Base-by-base conservation (phyloP, 2,797 vertebrate genomes). In the Prunella strophiata region DNA sequence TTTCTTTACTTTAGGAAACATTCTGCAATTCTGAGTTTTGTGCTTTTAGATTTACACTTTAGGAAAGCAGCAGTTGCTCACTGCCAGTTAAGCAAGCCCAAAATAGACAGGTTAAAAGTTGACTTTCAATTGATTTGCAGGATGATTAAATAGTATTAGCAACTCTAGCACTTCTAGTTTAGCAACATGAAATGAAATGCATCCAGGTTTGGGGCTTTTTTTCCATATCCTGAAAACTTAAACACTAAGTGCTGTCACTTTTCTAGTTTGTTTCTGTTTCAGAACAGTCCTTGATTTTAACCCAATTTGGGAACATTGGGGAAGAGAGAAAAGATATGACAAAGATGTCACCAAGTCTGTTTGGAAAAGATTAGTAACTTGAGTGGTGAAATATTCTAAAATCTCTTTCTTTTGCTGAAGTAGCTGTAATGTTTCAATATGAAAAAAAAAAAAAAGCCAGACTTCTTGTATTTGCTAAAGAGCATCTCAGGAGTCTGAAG, bases 171-270 rank as follows among this genome's bases (percentile, higher is more conserved):
- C 15, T 57, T 52, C 15, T 68, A 16, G 55, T 54, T 80, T 27
- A 67, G 32, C 23, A 59, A 73, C 14, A 36, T 2, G 4, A 40
- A 84, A 61, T 62, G 32, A 91, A 75, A 50, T 23, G 6, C 11
- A 55, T 50, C 36, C 17, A 43, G 13, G 4, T 30, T n/a, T 58
- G 43, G 5, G 5, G 1, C 0, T 1, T 34, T 54, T 72, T 42
- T 42, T 25, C 23, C 25, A 51, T 23, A 62, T 52, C 67, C 16
- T 70, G 34, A 54, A 89, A 79, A 80, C 22, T 23, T 63, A 66
- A 89, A 51, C 21, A 57, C 38, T 48, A 86, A 75, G 27, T 59
- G 34, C 21, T 62, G 21, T 47, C 14, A 50, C 21, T 91, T 57
- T 50, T 67, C 36, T 63, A 83, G 50, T 20, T 26, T 89, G 22